Evolutionary conservation across 2,113 vertebrate species (phyloP).

Genomic region (Ranitomeya variabilis): DNA sequence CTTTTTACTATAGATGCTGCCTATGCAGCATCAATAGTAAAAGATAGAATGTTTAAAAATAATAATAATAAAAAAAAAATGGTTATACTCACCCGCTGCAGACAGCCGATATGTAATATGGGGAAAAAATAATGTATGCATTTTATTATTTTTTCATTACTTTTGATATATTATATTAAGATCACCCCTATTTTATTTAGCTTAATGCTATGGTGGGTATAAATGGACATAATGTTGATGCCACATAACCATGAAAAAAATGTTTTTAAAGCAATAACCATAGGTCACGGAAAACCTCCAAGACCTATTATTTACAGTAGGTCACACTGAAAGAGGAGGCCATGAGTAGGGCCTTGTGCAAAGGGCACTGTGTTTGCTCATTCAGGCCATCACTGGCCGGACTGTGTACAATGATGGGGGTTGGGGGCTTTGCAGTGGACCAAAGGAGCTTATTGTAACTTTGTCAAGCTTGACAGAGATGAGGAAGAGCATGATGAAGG

Average conservation of each 20-base stretch:
- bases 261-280: conserved; percentile 71
- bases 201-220: neutral
- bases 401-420: conserved; percentile 64
- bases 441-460: conserved; percentile 71
- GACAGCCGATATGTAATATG: too few relatives aligned
- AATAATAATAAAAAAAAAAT: too few relatives aligned
- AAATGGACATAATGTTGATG: neutral
- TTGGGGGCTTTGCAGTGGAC: conserved; percentile 61
- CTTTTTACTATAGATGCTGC: too few relatives aligned
- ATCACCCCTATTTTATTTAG: neutral
- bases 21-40: too few relatives aligned
- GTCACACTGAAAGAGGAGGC: conserved; percentile 80
- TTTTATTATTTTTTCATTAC: too few relatives aligned
- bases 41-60: too few relatives aligned
- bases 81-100: too few relatives aligned
- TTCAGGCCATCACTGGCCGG: conserved; percentile 82
- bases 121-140: too few relatives aligned
- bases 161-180: too few relatives aligned
- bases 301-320: conserved; percentile 83
- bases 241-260: conserved; percentile 71
- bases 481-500: conserved; percentile 9
- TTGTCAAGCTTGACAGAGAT: conserved; percentile 49
- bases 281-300: conserved; percentile 72
- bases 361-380: conserved; percentile 82
- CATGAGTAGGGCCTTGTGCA: conserved; percentile 65